Evolutionary conservation across 2,113 vertebrate genomes (phyloP).

Genomic region (Gymnorhina tibicen): DNA sequence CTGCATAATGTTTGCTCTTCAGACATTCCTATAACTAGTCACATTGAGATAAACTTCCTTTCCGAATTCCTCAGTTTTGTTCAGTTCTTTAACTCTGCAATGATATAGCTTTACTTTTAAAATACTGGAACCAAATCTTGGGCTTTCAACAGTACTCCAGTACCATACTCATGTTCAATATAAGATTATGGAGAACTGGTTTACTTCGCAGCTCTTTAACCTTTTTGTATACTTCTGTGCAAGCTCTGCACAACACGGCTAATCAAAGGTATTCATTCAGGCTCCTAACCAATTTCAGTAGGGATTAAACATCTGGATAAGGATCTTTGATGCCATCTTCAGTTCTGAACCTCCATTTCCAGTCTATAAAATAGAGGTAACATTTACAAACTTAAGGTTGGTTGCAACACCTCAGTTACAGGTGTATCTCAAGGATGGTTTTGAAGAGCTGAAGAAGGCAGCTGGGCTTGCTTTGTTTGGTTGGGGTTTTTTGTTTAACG

Average conservation of each 20-base stretch:
- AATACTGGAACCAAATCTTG: not conserved
- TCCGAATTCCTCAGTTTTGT: not conserved
- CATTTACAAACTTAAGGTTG: fast-evolving
- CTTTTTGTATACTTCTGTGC: not conserved
- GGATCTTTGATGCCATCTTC: not conserved
- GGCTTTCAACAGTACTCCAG: not conserved
- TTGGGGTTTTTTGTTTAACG: not conserved
- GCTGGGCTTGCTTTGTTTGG: not conserved
- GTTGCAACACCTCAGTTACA: not conserved
- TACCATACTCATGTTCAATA: not conserved
- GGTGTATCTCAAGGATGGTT: not conserved
- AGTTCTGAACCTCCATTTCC: not conserved
- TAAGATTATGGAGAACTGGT: not conserved
- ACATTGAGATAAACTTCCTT: not conserved
- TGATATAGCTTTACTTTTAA: not conserved
- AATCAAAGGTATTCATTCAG: not conserved
- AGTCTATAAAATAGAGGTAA: not conserved
- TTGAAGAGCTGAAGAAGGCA: not conserved
- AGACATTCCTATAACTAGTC: not conserved
- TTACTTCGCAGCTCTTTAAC: not conserved
- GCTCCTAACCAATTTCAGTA: not conserved
- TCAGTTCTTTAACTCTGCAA: not conserved
- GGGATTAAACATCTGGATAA: not conserved
- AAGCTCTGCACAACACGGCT: not conserved
- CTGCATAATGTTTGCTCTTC: not conserved